These are phyloP conservation scores for Disparrhopalites patrizii DNA, from an alignment of 2,888 invertebrate genomes.

Conservation along the genomic window DNA sequence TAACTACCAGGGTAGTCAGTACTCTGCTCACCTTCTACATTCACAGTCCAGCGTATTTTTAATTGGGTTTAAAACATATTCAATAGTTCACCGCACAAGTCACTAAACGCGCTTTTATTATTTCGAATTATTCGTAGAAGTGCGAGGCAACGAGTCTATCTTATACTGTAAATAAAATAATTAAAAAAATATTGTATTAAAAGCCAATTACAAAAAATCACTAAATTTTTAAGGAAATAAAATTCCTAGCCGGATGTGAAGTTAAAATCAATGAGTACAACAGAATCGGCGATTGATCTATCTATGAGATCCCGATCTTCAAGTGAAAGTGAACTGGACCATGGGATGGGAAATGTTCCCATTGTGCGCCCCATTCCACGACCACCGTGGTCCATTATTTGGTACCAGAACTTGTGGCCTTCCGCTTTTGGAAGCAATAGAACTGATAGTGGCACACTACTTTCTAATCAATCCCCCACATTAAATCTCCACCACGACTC, in stretches of 20 bases:
- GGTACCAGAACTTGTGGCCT: slow-evolving; percentile 47
- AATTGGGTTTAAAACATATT: neutral
- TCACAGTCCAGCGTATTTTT: neutral
- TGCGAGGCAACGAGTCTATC: too few species aligned
- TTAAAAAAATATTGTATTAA: neutral
- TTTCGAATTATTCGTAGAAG: too few species aligned
- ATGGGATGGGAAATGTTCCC: neutral
- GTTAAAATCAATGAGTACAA: too few species aligned
- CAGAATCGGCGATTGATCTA: slow-evolving; percentile 43
- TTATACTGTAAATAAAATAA: too few species aligned
- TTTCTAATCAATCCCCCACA: neutral
- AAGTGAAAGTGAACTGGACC: slow-evolving; percentile 18
- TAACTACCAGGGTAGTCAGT: too few species aligned
- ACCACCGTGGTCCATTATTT: slow-evolving; percentile 47
- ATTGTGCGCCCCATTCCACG: slow-evolving; percentile 45
- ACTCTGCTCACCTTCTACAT: neutral
- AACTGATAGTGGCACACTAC: neutral
- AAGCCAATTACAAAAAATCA: neutral
- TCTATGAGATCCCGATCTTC: slow-evolving; percentile 31
- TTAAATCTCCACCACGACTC: neutral
- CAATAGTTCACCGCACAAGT: neutral
- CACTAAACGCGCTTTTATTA: too few species aligned
- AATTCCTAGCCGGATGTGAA: too few species aligned
- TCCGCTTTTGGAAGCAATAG: neutral
- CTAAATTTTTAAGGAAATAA: neutral